Evolutionary conservation across 1,140 invertebrate species (phyloP), one percentile per base, ranked within the genome.

Genomic region (Metopolophium dirhodum): DNA sequence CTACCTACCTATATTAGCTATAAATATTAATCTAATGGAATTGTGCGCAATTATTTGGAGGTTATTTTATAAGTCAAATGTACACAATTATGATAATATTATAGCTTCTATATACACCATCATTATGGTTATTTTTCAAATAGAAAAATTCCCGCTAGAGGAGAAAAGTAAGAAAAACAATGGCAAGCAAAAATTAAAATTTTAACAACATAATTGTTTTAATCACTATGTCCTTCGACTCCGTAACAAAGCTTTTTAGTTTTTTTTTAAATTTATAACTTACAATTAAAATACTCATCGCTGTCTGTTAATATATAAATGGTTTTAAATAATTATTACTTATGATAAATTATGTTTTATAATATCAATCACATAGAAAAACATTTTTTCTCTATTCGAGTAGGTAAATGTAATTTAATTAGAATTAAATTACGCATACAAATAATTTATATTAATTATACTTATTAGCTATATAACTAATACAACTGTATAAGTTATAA

Each of bases 151-250:
- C n/a, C 22, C 30, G 8, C 6, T 22, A 35, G 23, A 51, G 54
- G 23, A 61, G 37, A 61, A 57, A 37, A 61, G 37, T 45, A 23
- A 61, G 1, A 45, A 90, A 57, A 41, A 90, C 37, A 61, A 57
- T 61, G 41, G 51, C 22, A 61, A 54, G 22, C n/a, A 37, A 54
- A 89, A 61, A 90, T 90, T 90, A 57, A 57, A 89, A 57, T 37
- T 14, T 41, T 37, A 61, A 23, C 14, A 14, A 51, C 22, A 11
- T 35, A 41, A 61, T 90, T 61, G 26, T 61, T 57, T 30, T 61
- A 90, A 90, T 90, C 51, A 20, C 23, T 23, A 90, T 90, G 54
- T 45, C 88, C 88, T 61, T 90, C 11, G 8, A 57, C 9, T 37
- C 14, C 26, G 2, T 7, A 61, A 90, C 37, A 61, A 90, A 90